These are phyloP conservation scores for Spilarctia lutea DNA, from an alignment of 2,888 invertebrate species.

Conservation along the genomic window DNA sequence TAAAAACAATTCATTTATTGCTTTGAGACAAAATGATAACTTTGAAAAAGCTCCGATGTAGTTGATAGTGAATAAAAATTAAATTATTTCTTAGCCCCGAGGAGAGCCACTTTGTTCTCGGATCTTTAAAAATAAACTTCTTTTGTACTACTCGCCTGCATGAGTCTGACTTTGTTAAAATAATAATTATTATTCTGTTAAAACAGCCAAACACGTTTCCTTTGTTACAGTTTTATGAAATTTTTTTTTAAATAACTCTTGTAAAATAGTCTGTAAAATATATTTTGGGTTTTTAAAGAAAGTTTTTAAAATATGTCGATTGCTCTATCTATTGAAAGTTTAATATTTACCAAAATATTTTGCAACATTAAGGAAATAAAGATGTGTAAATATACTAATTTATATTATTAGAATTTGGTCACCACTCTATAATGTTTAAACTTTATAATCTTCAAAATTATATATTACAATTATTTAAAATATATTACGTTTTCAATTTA, in stretches of 20 bases:
- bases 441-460: too few species aligned
- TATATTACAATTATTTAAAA: too few species aligned
- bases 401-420: not conserved
- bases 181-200: conserved; percentile 45
- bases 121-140: conserved; percentile 70
- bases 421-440: too few species aligned
- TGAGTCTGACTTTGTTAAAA: conserved; percentile 48
- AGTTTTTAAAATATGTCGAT: too few species aligned
- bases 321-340: too few species aligned
- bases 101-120: conserved; percentile 52
- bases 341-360: too few species aligned
- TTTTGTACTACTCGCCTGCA: conserved; percentile 62
- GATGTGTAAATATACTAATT: too few species aligned
- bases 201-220: conserved; percentile 29
- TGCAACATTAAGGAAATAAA: too few species aligned
- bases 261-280: too few species aligned
- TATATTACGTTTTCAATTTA: too few species aligned
- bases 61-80: conserved; percentile 52
- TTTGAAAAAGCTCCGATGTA: conserved; percentile 35
- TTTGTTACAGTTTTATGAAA: conserved; percentile 16
- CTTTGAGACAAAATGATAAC: conserved; percentile 22
- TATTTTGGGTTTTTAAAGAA: too few species aligned
- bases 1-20: conserved; percentile 11
- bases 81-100: conserved; percentile 53
- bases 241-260: too few species aligned